Evolutionary conservation across 2,797 vertebrate species (phyloP).

Genomic region (Cirrhinus mrigala): DNA sequence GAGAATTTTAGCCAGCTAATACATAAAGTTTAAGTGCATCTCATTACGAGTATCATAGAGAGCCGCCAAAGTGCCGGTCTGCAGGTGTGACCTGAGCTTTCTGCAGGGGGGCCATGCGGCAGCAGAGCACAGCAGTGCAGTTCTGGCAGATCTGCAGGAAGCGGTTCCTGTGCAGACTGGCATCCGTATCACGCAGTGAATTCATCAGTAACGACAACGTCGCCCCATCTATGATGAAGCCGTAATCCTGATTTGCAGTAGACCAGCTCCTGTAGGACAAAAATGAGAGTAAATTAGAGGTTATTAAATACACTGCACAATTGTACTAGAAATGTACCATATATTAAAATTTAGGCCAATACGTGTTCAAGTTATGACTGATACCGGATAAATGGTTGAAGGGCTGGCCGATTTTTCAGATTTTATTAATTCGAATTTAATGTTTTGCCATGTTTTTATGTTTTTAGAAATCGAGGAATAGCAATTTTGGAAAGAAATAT

Average conservation of each 20-base stretch:
- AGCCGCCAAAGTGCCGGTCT: not conserved
- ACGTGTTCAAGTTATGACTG: not conserved
- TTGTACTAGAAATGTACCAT: not conserved
- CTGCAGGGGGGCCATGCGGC: conserved; percentile 96
- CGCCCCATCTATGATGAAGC: conserved; percentile 94
- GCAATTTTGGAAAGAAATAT: too few relatives aligned
- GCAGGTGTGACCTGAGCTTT: conserved; percentile 88
- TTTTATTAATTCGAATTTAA: too few relatives aligned
- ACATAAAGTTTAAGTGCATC: not conserved
- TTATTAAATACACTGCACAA: not conserved
- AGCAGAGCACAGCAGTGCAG: conserved; percentile 94
- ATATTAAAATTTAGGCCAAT: not conserved
- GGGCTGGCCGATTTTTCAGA: too few relatives aligned
- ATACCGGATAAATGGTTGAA: not conserved
- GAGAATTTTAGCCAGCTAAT: not conserved
- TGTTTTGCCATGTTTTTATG: too few relatives aligned
- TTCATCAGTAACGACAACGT: conserved; percentile 92
- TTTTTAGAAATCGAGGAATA: too few relatives aligned
- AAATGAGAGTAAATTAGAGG: not conserved
- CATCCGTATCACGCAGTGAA: conserved; percentile 83
- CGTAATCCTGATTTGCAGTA: conserved; percentile 85
- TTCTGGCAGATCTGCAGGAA: conserved; percentile 95
- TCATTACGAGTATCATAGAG: not conserved
- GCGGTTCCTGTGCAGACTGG: conserved; percentile 87
- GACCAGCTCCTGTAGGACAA: conserved; percentile 84